These are phyloP conservation scores for Tiliacea citrago DNA, from an alignment of 2,888 invertebrate species.

Conservation along the genomic window DNA sequence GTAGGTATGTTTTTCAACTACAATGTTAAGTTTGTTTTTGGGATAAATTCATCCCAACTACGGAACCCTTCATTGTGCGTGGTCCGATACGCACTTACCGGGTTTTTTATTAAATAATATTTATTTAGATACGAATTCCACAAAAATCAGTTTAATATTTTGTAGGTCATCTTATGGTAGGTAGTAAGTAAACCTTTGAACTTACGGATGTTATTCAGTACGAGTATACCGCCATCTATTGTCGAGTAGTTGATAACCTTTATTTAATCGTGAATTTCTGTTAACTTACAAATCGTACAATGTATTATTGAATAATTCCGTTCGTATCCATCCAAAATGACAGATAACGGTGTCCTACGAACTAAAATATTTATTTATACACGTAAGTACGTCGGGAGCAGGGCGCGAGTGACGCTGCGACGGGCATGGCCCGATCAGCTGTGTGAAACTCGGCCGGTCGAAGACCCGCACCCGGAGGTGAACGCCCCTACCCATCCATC, in stretches of 20 bases:
- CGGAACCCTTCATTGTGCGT: too few species aligned
- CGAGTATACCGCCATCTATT: conserved; percentile 68
- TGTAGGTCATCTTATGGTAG: background rate
- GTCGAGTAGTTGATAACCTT: conserved; percentile 62
- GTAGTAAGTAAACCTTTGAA: background rate
- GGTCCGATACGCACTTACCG: too few species aligned
- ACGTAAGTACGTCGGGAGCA: conserved; percentile 66
- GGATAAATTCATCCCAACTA: too few species aligned
- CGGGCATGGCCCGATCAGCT: conserved; percentile 81
- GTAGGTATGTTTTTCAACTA: too few species aligned
- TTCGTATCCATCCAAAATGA: conserved; percentile 40
- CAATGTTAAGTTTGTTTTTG: too few species aligned
- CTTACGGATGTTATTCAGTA: conserved; percentile 7
- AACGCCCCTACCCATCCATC: conserved; percentile 81
- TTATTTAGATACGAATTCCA: background rate
- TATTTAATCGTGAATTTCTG: background rate
- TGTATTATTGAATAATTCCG: conserved; percentile 8
- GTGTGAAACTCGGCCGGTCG: conserved; percentile 87
- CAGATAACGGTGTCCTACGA: conserved; percentile 73
- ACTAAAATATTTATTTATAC: conserved; percentile 76
- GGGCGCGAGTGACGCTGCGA: conserved; percentile 68
- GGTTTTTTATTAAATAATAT: background rate
- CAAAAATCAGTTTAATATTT: background rate
- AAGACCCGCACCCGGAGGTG: conserved; percentile 81
- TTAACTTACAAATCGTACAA: background rate